Evolutionary conservation across 2,797 vertebrate species (phyloP).

Genomic region (Diglossa cyanea): DNA sequence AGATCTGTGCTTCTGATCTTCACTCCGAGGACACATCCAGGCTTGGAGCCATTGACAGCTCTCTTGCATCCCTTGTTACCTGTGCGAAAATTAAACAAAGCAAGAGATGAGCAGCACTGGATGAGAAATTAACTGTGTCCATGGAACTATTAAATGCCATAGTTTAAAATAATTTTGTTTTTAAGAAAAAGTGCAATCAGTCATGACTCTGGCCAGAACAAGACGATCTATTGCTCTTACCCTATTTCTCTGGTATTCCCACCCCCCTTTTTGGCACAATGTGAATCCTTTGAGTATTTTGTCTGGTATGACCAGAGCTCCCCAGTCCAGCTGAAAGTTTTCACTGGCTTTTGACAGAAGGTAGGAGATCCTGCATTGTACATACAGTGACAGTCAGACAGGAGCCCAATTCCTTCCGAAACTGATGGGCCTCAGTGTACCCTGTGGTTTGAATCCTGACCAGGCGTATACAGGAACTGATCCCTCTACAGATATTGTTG

Average conservation of each 20-base stretch:
- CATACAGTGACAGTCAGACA: not conserved
- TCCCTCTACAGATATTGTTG: not conserved
- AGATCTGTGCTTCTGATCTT: slow-evolving; percentile 36
- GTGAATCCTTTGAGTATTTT: not conserved
- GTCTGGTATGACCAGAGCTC: not conserved
- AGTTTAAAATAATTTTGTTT: not conserved
- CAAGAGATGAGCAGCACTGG: not conserved
- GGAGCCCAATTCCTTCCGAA: not conserved
- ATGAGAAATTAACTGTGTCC: not conserved
- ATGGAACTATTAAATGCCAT: not conserved
- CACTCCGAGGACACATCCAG: slow-evolving; percentile 15
- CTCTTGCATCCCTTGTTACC: not conserved
- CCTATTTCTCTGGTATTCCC: not conserved
- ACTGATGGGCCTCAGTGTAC: not conserved
- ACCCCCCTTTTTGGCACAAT: not conserved
- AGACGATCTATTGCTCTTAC: not conserved
- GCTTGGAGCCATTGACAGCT: slow-evolving; percentile 13
- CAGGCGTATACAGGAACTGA: not conserved
- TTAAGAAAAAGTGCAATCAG: not conserved
- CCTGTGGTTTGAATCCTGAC: not conserved
- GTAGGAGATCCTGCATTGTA: not conserved
- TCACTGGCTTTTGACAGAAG: not conserved
- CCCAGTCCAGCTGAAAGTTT: not conserved
- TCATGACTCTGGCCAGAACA: not conserved
- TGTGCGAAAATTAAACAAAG: slow-evolving; percentile 20